Evolutionary conservation across 2,888 invertebrate species (phyloP).

Genomic region (Zygaena filipendulae): DNA sequence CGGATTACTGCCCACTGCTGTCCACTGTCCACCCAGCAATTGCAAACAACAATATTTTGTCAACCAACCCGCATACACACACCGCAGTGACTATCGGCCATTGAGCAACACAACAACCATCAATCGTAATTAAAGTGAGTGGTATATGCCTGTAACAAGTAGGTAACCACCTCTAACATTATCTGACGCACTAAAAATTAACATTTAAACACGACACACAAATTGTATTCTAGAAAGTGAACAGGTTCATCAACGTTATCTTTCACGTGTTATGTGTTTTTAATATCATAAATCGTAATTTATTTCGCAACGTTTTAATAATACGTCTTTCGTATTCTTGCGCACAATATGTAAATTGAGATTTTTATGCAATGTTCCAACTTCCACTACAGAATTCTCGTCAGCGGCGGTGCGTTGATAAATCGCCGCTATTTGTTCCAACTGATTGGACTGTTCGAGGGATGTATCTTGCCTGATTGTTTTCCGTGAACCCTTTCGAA

Average conservation of each 20-base stretch:
- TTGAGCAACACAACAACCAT: conserved; percentile 16
- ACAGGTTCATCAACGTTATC: not conserved
- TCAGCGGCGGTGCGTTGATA: conserved; percentile 19
- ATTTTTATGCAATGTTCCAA: not conserved
- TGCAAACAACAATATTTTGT: conserved; percentile 45
- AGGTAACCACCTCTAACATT: too few relatives aligned
- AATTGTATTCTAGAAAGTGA: not conserved
- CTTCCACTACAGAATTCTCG: conserved; percentile 12
- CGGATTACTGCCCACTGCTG: conserved; percentile 33
- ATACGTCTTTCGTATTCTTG: not conserved
- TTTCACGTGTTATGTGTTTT: not conserved
- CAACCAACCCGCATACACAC: conserved; percentile 29
- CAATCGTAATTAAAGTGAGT: conserved; percentile 33
- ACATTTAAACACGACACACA: not conserved
- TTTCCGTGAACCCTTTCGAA: conserved; percentile 49
- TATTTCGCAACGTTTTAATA: too few relatives aligned
- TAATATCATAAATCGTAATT: too few relatives aligned
- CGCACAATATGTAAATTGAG: not conserved
- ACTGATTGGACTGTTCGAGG: conserved; percentile 52
- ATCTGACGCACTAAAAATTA: too few relatives aligned
- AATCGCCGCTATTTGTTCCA: conserved; percentile 50
- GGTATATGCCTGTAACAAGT: too few relatives aligned
- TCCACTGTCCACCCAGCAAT: conserved; percentile 20
- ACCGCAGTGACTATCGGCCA: conserved; percentile 17
- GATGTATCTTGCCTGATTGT: conserved; percentile 56